A percentile compares a stretch with the other conserved stretches of the same genome.
Evolutionary conservation across 2,113 vertebrate species (phyloP).

Genomic region (Notarius lentiginosus): DNA sequence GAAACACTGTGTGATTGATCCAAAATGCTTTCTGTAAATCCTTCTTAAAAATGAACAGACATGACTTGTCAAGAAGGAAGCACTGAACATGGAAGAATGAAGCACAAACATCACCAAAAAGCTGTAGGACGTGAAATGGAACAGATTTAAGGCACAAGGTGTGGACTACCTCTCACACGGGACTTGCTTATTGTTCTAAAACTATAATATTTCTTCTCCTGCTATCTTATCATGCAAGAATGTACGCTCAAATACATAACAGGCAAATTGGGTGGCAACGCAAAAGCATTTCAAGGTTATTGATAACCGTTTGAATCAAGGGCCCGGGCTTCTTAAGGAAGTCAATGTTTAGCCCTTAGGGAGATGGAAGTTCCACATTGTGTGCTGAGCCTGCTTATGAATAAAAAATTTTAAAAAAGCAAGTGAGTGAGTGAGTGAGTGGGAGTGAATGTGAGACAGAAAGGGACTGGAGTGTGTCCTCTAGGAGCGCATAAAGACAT

Average conservation of each 20-base stretch:
- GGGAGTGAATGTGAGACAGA: conserved; percentile 41
- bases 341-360: conserved; percentile 63
- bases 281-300: conserved; percentile 75
- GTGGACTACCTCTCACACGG: conserved; percentile 15
- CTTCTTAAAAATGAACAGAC: conserved; percentile 1
- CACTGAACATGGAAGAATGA: conserved; percentile 1
- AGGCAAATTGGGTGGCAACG: conserved; percentile 59
- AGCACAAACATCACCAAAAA: background rate
- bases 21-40: background rate
- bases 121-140: conserved; percentile 28
- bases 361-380: conserved; percentile 71
- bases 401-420: conserved; percentile 53
- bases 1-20: background rate
- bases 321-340: conserved; percentile 70
- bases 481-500: conserved; percentile 40
- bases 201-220: conserved; percentile 27
- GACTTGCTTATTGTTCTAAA: conserved; percentile 32
- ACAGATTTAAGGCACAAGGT: conserved; percentile 22
- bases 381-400: conserved; percentile 63
- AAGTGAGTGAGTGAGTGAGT: conserved; percentile 43
- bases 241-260: conserved; percentile 49
- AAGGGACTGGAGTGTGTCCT: conserved; percentile 41
- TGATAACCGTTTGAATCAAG: conserved; percentile 78
- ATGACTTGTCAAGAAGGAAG: conserved; percentile 21
- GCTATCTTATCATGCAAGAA: conserved; percentile 46